Conservation (phyloP, 1,140 invertebrate species). For the Bombus sibiricus region DNA sequence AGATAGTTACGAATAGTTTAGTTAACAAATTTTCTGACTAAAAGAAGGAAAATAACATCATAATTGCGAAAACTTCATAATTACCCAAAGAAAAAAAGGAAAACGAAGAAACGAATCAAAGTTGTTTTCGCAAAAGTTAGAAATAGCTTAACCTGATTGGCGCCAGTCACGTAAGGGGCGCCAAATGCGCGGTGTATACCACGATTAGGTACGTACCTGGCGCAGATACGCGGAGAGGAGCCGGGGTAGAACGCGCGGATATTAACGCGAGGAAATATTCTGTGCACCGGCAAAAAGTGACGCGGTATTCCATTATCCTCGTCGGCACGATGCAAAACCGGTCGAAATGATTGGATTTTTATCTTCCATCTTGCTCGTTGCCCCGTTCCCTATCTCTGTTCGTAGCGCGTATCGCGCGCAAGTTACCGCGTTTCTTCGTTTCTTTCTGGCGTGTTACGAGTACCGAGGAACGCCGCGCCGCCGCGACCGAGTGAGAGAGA, state of each 20-base stretch:
- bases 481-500: background rate
- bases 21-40: background rate
- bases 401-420: conserved; percentile 15
- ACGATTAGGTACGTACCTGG: conserved; percentile 61
- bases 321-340: conserved; percentile 77
- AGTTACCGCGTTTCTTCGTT: conserved; percentile 19
- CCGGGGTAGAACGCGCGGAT: conserved; percentile 66
- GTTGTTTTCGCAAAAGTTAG: background rate
- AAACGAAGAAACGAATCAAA: background rate
- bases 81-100: background rate
- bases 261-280: conserved; percentile 78
- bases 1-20: background rate
- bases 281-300: conserved; percentile 77
- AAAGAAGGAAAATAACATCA: background rate
- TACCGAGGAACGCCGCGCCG: conserved; percentile 22
- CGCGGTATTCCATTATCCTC: conserved; percentile 79
- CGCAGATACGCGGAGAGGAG: conserved; percentile 41
- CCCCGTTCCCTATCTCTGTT: conserved; percentile 30
- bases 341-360: conserved; percentile 81
- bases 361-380: conserved; percentile 69
- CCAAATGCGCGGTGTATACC: background rate
- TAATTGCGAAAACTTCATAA: background rate
- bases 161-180: background rate
- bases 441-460: conserved; percentile 12
- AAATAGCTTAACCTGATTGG: background rate